These are phyloP conservation scores for Cyrtodaria siliqua DNA, from an alignment of 2,888 invertebrate species.

Conservation along the genomic window DNA sequence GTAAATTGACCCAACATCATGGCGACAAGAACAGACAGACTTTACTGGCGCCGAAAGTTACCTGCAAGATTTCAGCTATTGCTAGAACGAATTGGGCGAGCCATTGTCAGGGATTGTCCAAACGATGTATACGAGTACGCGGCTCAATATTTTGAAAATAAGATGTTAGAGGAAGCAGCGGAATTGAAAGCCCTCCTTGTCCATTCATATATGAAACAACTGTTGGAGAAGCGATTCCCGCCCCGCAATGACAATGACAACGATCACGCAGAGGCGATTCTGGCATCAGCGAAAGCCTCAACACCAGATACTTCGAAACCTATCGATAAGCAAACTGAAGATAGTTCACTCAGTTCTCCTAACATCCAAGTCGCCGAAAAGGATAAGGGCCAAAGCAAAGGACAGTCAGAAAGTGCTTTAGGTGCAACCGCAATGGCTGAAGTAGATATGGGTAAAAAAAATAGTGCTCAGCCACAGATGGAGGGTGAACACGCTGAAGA, in stretches of 20 bases:
- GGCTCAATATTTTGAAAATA: slow-evolving; percentile 65
- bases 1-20: too few relatives aligned
- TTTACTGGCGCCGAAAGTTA: slow-evolving; percentile 69
- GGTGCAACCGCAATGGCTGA: slow-evolving; percentile 19
- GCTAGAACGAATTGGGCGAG: slow-evolving; percentile 69
- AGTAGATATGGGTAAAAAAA: slow-evolving; percentile 28
- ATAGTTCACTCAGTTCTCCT: slow-evolving; percentile 27
- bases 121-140: slow-evolving; percentile 62
- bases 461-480: slow-evolving; percentile 19
- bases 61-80: slow-evolving; percentile 68
- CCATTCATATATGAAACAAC: slow-evolving; percentile 42
- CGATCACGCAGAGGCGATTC: slow-evolving; percentile 51
- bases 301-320: slow-evolving; percentile 15
- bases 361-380: slow-evolving; percentile 20
- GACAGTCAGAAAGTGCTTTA: slow-evolving; percentile 42
- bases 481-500: slow-evolving; percentile 11
- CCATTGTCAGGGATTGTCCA: slow-evolving; percentile 66
- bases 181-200: slow-evolving; percentile 39
- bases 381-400: slow-evolving; percentile 21
- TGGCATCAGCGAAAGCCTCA: slow-evolving; percentile 45
- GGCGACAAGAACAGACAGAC: too few relatives aligned
- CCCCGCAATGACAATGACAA: slow-evolving; percentile 44
- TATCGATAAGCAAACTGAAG: slow-evolving; percentile 20
- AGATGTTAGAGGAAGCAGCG: slow-evolving; percentile 60
- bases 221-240: slow-evolving; percentile 29